These are phyloP conservation scores for Plagodis dolabraria DNA, from an alignment of 2,888 invertebrate species.

Conservation along the genomic window DNA sequence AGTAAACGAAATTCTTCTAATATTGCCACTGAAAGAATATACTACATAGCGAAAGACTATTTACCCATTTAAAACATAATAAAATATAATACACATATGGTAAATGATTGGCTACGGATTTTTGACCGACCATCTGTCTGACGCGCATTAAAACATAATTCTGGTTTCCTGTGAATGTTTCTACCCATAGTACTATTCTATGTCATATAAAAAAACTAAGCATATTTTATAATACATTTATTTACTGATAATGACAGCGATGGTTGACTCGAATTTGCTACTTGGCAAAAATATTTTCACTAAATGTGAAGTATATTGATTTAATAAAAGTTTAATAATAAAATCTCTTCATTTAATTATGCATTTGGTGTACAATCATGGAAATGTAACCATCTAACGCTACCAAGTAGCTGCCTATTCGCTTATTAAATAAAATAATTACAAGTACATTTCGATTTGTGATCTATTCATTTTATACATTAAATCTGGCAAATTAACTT, in stretches of 20 bases:
- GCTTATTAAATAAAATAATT: constrained; percentile 70
- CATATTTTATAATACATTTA: constrained; percentile 81
- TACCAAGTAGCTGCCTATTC: constrained; percentile 77
- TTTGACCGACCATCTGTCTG: no score
- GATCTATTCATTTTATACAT: constrained; percentile 69
- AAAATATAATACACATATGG: no score
- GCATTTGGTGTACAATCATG: constrained; percentile 72
- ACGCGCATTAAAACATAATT: no score
- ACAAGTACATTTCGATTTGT: constrained; percentile 73
- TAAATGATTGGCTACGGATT: no score
- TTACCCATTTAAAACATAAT: no score
- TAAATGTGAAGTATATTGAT: constrained; percentile 78
- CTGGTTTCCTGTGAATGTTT: no score
- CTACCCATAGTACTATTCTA: neutral
- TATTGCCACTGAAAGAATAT: no score
- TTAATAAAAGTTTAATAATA: constrained; percentile 77
- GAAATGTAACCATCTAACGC: constrained; percentile 72
- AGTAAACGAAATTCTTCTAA: no score
- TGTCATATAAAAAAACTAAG: constrained; percentile 49
- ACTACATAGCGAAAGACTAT: no score
- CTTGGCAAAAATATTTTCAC: constrained; percentile 84
- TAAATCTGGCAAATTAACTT: constrained; percentile 72
- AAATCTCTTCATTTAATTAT: constrained; percentile 79
- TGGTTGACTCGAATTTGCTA: constrained; percentile 83
- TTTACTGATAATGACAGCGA: constrained; percentile 85